Percentiles rank a stretch among this genome's conserved stretches.
These are phyloP conservation scores for Pachymerium ferrugineum DNA, from an alignment of 2,888 invertebrate species.

Conservation along the genomic window DNA sequence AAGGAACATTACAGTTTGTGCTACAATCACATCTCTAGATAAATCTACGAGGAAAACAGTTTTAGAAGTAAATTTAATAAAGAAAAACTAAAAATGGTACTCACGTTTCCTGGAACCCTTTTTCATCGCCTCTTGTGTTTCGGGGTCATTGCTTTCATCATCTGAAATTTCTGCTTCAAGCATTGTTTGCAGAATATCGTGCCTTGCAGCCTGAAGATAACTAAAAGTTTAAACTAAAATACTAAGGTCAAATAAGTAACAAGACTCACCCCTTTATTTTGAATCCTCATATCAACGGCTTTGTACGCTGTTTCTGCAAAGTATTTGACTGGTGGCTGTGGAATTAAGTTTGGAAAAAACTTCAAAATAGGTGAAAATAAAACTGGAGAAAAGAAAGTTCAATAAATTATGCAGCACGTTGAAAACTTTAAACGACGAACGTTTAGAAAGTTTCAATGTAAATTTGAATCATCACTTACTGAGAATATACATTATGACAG, in stretches of 20 bases:
- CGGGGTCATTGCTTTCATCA: background rate
- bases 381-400: too few relatives aligned
- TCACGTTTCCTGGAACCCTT: too few relatives aligned
- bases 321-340: background rate
- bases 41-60: background rate
- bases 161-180: background rate
- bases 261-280: background rate
- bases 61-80: too few relatives aligned
- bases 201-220: too few relatives aligned
- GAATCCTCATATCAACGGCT: background rate
- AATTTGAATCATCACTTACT: background rate
- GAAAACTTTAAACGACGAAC: too few relatives aligned
- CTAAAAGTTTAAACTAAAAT: too few relatives aligned
- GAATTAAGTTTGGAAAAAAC: background rate
- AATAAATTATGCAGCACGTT: too few relatives aligned
- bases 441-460: too few relatives aligned
- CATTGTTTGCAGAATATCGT: constrained; percentile 29
- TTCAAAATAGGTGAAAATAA: background rate
- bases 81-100: too few relatives aligned
- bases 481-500: background rate
- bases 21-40: background rate
- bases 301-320: background rate
- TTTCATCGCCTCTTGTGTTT: background rate
- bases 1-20: constrained; percentile 31
- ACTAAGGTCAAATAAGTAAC: background rate